Conservation (phyloP, 2,113 vertebrate species). For the Nymphicus hollandicus region DNA sequence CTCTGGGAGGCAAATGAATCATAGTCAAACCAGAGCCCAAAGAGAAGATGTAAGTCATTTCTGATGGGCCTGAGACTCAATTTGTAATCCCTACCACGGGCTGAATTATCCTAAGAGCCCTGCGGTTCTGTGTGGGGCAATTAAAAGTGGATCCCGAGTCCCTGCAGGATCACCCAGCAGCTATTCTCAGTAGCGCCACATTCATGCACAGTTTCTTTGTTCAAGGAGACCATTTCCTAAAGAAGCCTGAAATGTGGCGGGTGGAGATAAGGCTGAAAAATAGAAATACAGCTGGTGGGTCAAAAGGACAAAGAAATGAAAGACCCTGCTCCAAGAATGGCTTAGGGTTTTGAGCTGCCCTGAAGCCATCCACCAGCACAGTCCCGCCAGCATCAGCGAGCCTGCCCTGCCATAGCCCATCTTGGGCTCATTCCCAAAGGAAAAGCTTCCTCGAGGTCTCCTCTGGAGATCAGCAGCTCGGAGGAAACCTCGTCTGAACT, state of each 20-base stretch:
- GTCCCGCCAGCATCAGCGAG: accelerated
- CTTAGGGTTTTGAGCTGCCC: not conserved
- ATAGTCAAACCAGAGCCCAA: not conserved
- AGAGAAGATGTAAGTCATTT: not conserved
- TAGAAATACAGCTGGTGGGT: not conserved
- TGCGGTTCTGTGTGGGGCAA: not conserved
- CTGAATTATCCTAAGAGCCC: not conserved
- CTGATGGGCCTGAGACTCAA: not conserved
- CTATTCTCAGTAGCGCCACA: not conserved
- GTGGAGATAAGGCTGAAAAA: constrained; percentile 53
- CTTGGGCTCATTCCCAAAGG: not conserved
- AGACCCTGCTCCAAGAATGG: not conserved
- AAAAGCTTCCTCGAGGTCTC: not conserved
- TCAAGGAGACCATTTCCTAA: not conserved
- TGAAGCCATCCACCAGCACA: not conserved
- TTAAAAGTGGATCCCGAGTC: not conserved
- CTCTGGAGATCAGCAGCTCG: not conserved
- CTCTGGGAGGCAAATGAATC: not conserved
- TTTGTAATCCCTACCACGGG: not conserved
- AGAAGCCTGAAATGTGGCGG: constrained; percentile 19
- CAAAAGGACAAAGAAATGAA: constrained; percentile 2
- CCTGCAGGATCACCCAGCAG: constrained; percentile 4
- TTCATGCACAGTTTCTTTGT: not conserved
- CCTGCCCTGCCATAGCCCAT: not conserved
- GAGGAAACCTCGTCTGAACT: not conserved